Percentiles rank a stretch among this genome's conserved stretches.
These are phyloP conservation scores for Ascaphus truei DNA, from an alignment of 2,113 vertebrate genomes.

Conservation along the genomic window DNA sequence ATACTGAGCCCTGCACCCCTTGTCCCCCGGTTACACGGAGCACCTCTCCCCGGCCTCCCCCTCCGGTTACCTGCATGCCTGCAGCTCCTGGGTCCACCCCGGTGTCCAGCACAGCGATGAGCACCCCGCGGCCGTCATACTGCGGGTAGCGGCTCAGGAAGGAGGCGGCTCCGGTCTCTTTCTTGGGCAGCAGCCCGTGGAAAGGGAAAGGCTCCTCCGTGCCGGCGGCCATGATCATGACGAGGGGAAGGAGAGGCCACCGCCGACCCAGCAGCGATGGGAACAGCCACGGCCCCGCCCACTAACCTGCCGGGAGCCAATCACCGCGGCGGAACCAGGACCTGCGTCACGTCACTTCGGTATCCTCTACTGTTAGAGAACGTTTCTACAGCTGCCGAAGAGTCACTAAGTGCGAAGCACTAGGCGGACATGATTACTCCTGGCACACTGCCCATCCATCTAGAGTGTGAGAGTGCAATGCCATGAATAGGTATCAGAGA, in stretches of 20 bases:
- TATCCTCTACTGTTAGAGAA: no score
- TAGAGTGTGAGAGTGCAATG: no score
- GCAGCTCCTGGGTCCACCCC: conserved; percentile 94
- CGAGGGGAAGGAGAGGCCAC: neutral
- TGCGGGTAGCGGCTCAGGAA: conserved; percentile 86
- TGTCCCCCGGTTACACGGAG: neutral
- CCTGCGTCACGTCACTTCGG: no score
- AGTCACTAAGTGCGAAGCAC: no score
- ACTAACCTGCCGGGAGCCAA: no score
- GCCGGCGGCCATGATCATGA: conserved; percentile 75
- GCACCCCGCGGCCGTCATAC: conserved; percentile 86
- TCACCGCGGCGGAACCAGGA: no score
- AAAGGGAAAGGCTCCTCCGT: conserved; percentile 88
- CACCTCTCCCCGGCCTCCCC: neutral
- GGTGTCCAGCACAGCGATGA: conserved; percentile 89
- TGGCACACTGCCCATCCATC: no score
- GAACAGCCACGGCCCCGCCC: no score
- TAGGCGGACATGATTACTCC: no score
- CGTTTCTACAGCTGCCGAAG: no score
- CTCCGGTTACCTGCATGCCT: conserved; percentile 87
- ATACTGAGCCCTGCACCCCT: no score
- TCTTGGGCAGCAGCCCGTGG: conserved; percentile 91
- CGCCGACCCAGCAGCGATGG: conserved; percentile 12
- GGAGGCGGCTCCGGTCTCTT: conserved; percentile 88
- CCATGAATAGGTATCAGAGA: no score